Evolutionary conservation across 2,797 vertebrate genomes (phyloP).

Genomic region (Emydoidea blandingii): DNA sequence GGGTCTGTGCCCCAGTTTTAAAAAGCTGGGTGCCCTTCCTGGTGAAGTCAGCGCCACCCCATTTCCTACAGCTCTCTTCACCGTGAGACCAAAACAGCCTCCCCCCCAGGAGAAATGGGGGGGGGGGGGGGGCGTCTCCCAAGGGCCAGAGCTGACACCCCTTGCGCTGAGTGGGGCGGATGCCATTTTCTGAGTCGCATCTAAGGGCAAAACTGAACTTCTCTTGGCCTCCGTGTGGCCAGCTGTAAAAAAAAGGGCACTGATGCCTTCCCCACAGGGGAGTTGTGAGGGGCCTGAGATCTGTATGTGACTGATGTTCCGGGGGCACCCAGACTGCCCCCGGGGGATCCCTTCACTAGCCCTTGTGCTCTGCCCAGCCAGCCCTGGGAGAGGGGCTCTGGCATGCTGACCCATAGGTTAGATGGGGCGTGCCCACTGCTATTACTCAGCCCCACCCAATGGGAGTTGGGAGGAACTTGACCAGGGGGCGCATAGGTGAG

Average conservation of each 20-base stretch:
- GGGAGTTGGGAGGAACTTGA: not conserved
- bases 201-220: not conserved
- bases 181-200: not conserved
- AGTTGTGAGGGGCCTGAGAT: too few relatives aligned
- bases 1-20: too few relatives aligned
- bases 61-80: not conserved
- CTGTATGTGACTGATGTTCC: not conserved
- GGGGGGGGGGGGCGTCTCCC: too few relatives aligned
- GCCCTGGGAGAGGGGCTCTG: not conserved
- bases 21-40: too few relatives aligned
- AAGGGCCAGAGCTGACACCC: not conserved
- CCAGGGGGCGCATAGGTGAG: not conserved
- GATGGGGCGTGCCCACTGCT: not conserved
- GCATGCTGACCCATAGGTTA: too few relatives aligned
- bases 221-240: not conserved
- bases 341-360: not conserved
- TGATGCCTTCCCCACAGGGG: not conserved
- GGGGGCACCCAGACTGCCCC: too few relatives aligned
- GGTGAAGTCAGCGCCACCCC: not conserved
- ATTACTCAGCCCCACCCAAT: too few relatives aligned
- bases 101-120: not conserved
- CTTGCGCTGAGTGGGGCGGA: not conserved
- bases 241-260: not conserved
- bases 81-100: not conserved
- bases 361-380: not conserved